These are phyloP conservation scores for Lucinisca nassula DNA, from an alignment of 2,888 invertebrate genomes.

Conservation along the genomic window DNA sequence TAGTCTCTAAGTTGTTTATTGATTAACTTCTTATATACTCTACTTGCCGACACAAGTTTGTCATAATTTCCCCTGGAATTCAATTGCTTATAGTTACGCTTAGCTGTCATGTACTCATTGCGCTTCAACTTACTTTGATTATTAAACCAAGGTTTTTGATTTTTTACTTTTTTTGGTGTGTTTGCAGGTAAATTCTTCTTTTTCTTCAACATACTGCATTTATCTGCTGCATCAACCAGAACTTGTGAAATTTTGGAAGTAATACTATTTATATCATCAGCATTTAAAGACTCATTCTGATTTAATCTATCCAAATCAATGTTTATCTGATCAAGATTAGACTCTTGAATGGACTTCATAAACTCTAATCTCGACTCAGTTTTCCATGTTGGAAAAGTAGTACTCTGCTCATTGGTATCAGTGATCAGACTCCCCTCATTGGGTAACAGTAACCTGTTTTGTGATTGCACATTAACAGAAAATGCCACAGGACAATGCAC, in stretches of 20 bases:
- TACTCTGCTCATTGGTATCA: neutral
- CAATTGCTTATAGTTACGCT: neutral
- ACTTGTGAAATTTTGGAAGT: neutral
- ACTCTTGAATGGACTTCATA: neutral
- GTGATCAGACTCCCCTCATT: neutral
- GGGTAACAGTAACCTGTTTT: neutral
- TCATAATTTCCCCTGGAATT: neutral
- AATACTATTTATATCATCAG: neutral
- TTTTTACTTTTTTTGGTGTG: neutral
- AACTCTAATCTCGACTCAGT: neutral
- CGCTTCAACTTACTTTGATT: neutral
- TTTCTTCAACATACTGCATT: neutral
- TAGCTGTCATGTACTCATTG: neutral
- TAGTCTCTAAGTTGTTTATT: neutral
- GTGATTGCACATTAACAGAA: neutral
- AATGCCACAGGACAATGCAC: constrained; percentile 2
- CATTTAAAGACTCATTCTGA: neutral
- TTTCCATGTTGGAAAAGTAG: constrained; percentile 7
- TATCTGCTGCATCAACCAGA: neutral
- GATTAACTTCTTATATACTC: neutral
- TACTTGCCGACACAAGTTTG: neutral
- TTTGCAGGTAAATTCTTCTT: neutral
- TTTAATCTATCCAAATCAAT: constrained; percentile 3
- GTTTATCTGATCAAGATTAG: neutral
- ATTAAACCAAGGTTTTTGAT: constrained; percentile 4